These are phyloP conservation scores for Schizopygopsis pylzovi DNA, from an alignment of 2,797 vertebrate species.

Conservation along the genomic window DNA sequence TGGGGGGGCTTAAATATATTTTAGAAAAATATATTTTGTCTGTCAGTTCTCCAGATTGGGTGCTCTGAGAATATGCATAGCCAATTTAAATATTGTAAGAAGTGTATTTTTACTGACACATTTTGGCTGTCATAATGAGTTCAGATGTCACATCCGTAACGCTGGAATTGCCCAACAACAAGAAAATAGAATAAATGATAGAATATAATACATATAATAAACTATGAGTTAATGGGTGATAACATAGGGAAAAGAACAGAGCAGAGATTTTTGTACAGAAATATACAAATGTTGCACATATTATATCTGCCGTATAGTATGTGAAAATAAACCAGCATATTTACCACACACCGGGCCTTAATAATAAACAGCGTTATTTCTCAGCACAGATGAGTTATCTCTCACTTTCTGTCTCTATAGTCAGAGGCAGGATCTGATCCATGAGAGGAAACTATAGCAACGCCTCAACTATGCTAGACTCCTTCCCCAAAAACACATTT, in stretches of 20 bases:
- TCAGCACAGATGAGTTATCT: constrained; percentile 9
- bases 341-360: background rate
- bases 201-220: background rate
- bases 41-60: too few relatives aligned
- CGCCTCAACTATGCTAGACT: constrained; percentile 39
- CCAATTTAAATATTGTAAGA: too few relatives aligned
- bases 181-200: too few relatives aligned
- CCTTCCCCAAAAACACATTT: constrained; percentile 45
- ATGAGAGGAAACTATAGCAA: constrained; percentile 59
- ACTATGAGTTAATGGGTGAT: background rate
- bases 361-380: background rate
- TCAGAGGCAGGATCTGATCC: constrained; percentile 30
- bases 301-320: background rate
- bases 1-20: too few relatives aligned
- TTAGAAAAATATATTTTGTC: too few relatives aligned
- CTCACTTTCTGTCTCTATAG: constrained; percentile 24
- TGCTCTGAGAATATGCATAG: too few relatives aligned
- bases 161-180: too few relatives aligned
- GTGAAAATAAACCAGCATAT: background rate
- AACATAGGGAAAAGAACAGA: background rate
- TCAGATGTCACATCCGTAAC: too few relatives aligned
- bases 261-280: background rate
- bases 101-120: too few relatives aligned
- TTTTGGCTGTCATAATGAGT: too few relatives aligned
- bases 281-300: background rate